Conservation (phyloP, 2,888 invertebrate species). For the Drosophila infuscata region DNA sequence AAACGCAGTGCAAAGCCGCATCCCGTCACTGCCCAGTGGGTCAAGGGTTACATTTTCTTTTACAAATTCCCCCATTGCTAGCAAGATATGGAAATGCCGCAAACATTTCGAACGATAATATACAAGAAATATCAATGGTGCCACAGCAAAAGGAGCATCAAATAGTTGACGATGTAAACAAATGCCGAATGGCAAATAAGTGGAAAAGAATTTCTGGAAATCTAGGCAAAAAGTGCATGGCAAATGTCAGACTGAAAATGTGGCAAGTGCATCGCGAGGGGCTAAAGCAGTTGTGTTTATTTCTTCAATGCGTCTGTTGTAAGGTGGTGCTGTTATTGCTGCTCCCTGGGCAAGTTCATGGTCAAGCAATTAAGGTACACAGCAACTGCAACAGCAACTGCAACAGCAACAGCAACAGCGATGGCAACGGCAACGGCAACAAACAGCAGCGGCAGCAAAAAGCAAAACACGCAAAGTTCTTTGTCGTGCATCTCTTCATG, state of each 20-base stretch:
- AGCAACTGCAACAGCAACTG: slow-evolving; percentile 12
- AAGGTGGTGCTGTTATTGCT: slow-evolving; percentile 10
- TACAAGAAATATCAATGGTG: slow-evolving; percentile 42
- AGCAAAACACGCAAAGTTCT: slow-evolving; percentile 38
- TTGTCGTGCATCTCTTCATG: slow-evolving; percentile 30
- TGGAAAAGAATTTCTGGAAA: slow-evolving; percentile 3
- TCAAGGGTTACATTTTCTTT: slow-evolving; percentile 46
- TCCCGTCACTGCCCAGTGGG: slow-evolving; percentile 34
- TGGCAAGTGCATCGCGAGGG: slow-evolving; percentile 10
- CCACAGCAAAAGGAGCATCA: slow-evolving; percentile 14
- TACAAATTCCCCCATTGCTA: slow-evolving; percentile 5
- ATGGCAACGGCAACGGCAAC: slow-evolving; percentile 10
- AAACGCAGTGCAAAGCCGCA: slow-evolving; percentile 4
- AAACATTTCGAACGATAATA: slow-evolving; percentile 47
- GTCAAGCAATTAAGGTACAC: slow-evolving; percentile 42
- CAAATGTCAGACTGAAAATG: slow-evolving; percentile 31
- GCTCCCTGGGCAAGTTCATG: slow-evolving; percentile 57
- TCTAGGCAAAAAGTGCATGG: slow-evolving; percentile 33
- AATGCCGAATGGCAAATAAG: slow-evolving; percentile 40
- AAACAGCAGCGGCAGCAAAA: slow-evolving; percentile 13
- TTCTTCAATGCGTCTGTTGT: slow-evolving; percentile 2
- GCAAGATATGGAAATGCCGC: slow-evolving; percentile 36
- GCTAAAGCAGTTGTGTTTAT: not conserved
- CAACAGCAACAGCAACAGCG: not conserved
- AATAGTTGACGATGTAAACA: slow-evolving; percentile 65